These are phyloP conservation scores for Poicephalus gulielmi DNA, from an alignment of 2,113 vertebrate genomes.

Conservation along the genomic window DNA sequence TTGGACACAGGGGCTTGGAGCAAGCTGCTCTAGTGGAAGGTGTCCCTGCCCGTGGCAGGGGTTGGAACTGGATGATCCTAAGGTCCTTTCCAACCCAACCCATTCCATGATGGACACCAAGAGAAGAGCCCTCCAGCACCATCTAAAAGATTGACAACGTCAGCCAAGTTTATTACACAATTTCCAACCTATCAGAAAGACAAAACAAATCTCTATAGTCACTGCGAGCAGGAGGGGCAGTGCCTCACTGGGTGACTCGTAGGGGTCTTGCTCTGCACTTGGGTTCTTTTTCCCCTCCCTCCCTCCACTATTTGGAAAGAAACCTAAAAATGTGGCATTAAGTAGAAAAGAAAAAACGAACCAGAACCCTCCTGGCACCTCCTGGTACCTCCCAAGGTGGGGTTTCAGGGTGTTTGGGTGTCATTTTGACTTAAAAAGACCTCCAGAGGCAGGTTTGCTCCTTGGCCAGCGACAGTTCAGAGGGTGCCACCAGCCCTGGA, in stretches of 20 bases:
- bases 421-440: conserved; percentile 59
- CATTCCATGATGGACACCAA: not conserved
- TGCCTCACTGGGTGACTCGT: conserved; percentile 33
- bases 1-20: too few species aligned
- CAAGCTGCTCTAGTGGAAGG: too few species aligned
- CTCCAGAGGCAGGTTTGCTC: conserved; percentile 24
- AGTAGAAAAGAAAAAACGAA: conserved; percentile 78
- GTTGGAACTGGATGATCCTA: too few species aligned
- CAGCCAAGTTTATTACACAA: conserved; percentile 86
- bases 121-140: conserved; percentile 32
- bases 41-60: too few species aligned
- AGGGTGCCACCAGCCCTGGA: not conserved
- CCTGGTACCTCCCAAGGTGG: too few species aligned
- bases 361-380: conserved; percentile 14
- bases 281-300: not conserved
- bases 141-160: conserved; percentile 82
- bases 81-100: not conserved
- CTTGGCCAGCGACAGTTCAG: not conserved
- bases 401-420: not conserved
- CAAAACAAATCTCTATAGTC: conserved; percentile 70
- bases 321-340: conserved; percentile 79
- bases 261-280: conserved; percentile 22
- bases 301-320: conserved; percentile 69
- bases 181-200: conserved; percentile 83
- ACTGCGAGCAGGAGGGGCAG: conserved; percentile 74